Conservation (phyloP, 1,140 invertebrate genomes). For the Tetragnatha versicolor region DNA sequence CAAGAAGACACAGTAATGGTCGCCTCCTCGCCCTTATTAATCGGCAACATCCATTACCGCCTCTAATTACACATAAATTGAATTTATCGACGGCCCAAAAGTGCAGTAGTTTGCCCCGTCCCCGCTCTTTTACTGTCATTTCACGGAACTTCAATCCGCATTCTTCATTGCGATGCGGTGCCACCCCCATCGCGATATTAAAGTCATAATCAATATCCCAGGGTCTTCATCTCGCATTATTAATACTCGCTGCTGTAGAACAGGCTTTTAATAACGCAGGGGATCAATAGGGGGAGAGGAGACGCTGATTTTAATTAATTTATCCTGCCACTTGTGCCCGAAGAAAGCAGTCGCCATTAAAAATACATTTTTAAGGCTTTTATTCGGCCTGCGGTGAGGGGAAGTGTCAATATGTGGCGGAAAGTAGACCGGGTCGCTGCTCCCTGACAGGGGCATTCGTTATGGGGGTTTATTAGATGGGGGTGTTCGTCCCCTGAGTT, state of each 20-base stretch:
- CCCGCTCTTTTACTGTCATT: background rate
- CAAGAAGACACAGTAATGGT: too few species aligned
- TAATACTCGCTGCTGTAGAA: conserved; percentile 38
- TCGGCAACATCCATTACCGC: background rate
- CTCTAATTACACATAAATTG: conserved; percentile 18
- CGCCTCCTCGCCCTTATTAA: background rate
- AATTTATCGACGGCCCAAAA: background rate
- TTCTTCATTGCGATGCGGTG: background rate
- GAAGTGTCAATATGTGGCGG: too few species aligned
- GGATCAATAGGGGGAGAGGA: conserved; percentile 33
- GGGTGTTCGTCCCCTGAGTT: too few species aligned
- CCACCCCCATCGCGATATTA: conserved; percentile 24
- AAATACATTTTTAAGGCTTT: conserved; percentile 4
- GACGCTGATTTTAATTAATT: conserved; percentile 51
- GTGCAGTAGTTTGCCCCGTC: background rate
- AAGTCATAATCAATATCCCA: conserved; percentile 42
- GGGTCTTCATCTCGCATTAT: background rate
- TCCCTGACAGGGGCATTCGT: too few species aligned
- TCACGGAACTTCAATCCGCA: background rate
- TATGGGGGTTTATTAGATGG: too few species aligned
- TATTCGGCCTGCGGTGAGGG: background rate
- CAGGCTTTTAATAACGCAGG: conserved; percentile 44
- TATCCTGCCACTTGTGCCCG: background rate
- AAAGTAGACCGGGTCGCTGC: too few species aligned
- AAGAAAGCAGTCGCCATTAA: background rate